Percentiles rank a stretch among this genome's conserved stretches.
Evolutionary conservation across 2,797 vertebrate genomes (phyloP).

Genomic region (Urosaurus nigricauda): DNA sequence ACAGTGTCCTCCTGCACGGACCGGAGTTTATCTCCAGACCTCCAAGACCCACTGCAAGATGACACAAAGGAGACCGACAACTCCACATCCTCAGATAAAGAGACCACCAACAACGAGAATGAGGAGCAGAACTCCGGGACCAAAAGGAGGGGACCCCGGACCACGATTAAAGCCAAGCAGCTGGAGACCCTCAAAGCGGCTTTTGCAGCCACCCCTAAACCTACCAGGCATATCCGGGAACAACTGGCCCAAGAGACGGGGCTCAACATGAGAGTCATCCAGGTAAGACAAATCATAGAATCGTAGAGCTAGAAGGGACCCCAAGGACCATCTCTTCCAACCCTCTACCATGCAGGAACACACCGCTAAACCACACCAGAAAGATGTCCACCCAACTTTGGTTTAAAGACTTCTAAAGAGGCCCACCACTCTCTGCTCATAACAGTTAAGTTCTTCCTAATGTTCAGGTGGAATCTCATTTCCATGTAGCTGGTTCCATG

Average conservation of each 20-base stretch:
- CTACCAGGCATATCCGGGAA: slow-evolving; percentile 93
- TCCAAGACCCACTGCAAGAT: slow-evolving; percentile 91
- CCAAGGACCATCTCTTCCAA: background rate
- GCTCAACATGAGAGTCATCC: slow-evolving; percentile 95
- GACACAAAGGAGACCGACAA: slow-evolving; percentile 97
- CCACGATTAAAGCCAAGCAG: slow-evolving; percentile 98
- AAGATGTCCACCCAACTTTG: background rate
- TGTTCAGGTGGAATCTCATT: no score
- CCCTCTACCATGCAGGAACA: background rate
- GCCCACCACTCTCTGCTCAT: no score
- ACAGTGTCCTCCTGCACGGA: slow-evolving; percentile 97
- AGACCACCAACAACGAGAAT: slow-evolving; percentile 94
- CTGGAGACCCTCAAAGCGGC: slow-evolving; percentile 95
- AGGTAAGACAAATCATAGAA: slow-evolving; percentile 77
- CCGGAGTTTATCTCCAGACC: slow-evolving; percentile 95
- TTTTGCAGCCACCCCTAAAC: slow-evolving; percentile 94
- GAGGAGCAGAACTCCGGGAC: slow-evolving; percentile 95
- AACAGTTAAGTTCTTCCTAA: no score
- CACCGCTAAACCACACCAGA: background rate
- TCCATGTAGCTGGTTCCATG: no score
- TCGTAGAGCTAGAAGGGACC: background rate
- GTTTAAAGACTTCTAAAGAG: background rate
- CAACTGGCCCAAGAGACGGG: slow-evolving; percentile 95
- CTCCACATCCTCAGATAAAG: slow-evolving; percentile 96
- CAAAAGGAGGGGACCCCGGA: slow-evolving; percentile 92